These are phyloP conservation scores for Laticauda colubrina DNA, from an alignment of 2,113 vertebrate species.

Conservation along the genomic window DNA sequence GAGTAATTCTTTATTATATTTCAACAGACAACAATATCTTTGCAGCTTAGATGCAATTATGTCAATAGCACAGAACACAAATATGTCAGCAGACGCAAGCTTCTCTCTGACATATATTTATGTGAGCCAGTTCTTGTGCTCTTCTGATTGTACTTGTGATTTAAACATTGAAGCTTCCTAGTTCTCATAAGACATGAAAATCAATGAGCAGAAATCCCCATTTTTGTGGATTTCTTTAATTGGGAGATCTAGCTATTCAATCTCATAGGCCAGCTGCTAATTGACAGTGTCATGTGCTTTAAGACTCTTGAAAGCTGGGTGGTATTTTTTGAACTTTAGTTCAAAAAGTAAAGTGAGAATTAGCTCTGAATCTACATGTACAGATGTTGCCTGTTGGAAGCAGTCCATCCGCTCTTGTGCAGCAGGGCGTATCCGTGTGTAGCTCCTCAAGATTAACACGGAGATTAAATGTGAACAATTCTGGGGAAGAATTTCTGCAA, in stretches of 20 bases:
- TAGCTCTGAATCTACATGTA: background rate
- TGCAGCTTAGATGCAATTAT: background rate
- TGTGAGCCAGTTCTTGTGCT: background rate
- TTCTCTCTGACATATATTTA: background rate
- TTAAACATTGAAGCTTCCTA: background rate
- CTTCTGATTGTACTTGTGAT: background rate
- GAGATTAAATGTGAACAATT: constrained; percentile 9
- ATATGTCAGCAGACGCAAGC: background rate
- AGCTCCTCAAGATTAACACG: constrained; percentile 11
- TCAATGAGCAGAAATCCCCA: background rate
- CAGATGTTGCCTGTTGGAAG: background rate
- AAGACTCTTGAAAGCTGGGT: background rate
- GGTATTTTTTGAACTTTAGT: background rate
- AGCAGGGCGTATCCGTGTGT: background rate
- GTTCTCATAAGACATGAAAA: background rate
- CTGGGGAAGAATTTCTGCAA: background rate
- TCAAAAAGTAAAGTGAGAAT: background rate
- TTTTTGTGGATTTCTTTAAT: background rate
- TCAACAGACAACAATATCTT: background rate
- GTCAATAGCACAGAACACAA: background rate
- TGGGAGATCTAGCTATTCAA: background rate
- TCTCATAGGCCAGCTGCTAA: background rate
- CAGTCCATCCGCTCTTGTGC: background rate
- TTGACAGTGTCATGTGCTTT: background rate
- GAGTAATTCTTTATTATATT: background rate